Base-by-base conservation (phyloP, 2,888 invertebrate species). In the Melieria omissa region DNA sequence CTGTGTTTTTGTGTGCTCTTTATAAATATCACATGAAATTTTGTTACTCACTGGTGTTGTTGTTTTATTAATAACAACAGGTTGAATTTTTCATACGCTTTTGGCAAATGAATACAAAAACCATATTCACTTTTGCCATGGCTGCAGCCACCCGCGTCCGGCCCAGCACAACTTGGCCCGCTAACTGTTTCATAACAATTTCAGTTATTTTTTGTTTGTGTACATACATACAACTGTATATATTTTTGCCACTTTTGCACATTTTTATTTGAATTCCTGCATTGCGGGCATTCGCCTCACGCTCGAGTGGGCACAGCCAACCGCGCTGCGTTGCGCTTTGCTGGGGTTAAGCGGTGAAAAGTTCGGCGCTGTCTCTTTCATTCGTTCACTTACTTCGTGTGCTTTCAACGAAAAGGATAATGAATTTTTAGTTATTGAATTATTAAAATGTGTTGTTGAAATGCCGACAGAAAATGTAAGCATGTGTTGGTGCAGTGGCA, bases 381-480 rank as follows among this genome's bases (percentile, higher is more conserved):
- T 54, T 12, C 47, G 42, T 5, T 9, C 41, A 41, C 5, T 1
- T 9, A 1, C n/a, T 41, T 29, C 47, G 10, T 8, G 41, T 12
- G 42, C 44, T 49, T 16, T 9, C 14, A 63, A 55, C 54, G 29
- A 65, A 77, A 76, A 75, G 80, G 78, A 80, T 81, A 80, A 81
- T 81, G 80, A 81, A 81, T 81, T 81, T 79, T 80, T 78, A 79
- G 79, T 79, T 79, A 79, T 78, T 81, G 81, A 80, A 81, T 80
- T 80, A 81, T 79, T 81, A 80, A 76, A 80, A 79, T 75, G 76
- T 76, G 76, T 79, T 80, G 70, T 65, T 73, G 72, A 70, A 75
- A 73, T 63, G 14, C 62, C 67, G 8, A 55, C 55, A 71, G 29
- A 65, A 70, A 49, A 58, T 65, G 29, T 65, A 14, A 5, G 58